Evolutionary conservation across 1,140 invertebrate genomes (phyloP).

Genomic region (Ceratina calcarata): DNA sequence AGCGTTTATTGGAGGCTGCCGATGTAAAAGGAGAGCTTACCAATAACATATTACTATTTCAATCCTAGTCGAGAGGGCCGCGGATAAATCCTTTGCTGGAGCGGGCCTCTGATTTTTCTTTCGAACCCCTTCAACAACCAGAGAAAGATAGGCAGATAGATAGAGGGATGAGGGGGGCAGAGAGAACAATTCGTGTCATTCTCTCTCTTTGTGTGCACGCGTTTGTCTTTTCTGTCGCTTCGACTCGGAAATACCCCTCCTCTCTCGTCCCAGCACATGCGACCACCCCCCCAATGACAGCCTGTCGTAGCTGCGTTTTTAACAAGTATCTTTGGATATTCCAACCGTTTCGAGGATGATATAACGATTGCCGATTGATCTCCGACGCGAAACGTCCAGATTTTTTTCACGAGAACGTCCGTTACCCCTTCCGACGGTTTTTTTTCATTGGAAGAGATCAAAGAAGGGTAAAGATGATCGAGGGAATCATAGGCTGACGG

Average conservation of each 20-base stretch:
- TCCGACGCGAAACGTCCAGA: not conserved
- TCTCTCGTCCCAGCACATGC: not conserved
- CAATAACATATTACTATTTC: conserved; percentile 78
- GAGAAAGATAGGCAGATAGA: no score
- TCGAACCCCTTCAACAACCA: not conserved
- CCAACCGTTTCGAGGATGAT: conserved; percentile 13
- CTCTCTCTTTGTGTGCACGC: conserved; percentile 18
- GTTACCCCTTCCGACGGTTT: not conserved
- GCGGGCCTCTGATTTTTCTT: conserved; percentile 34
- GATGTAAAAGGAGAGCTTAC: conserved; percentile 70
- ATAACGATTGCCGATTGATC: conserved; percentile 41
- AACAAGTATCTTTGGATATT: conserved; percentile 40
- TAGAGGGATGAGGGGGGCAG: not conserved
- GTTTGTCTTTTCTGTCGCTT: conserved; percentile 6
- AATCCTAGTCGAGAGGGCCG: conserved; percentile 68
- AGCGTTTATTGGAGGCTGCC: conserved; percentile 74
- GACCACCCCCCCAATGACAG: not conserved
- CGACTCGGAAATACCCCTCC: conserved; percentile 9
- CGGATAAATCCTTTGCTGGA: conserved; percentile 62
- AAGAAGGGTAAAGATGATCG: conserved; percentile 1
- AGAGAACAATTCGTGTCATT: not conserved
- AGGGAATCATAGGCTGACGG: not conserved
- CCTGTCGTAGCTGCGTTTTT: conserved; percentile 16
- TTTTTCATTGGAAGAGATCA: no score
- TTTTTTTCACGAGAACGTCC: not conserved